Evolutionary conservation across 2,113 vertebrate species (phyloP).

Genomic region (Eptatretus burgeri): DNA sequence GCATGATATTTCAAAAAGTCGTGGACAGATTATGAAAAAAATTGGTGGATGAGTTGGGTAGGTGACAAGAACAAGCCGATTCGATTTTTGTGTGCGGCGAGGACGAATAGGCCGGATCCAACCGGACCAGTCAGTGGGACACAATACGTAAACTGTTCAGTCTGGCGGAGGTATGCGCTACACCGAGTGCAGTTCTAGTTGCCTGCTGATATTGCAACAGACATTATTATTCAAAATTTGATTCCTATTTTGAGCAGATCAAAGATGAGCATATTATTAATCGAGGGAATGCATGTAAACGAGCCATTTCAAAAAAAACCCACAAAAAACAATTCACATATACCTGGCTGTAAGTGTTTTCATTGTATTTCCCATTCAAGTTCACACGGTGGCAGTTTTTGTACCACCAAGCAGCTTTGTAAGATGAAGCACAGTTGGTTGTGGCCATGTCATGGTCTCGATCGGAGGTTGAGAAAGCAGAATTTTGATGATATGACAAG

Average conservation of each 20-base stretch:
- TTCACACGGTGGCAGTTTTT: constrained; percentile 96
- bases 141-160: too few relatives aligned
- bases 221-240: neutral
- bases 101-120: too few relatives aligned
- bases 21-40: too few relatives aligned
- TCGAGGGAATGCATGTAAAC: neutral
- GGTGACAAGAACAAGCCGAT: too few relatives aligned
- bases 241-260: neutral
- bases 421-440: constrained; percentile 88
- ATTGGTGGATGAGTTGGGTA: too few relatives aligned
- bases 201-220: neutral
- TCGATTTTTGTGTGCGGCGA: too few relatives aligned
- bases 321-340: neutral
- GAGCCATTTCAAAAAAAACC: too few relatives aligned
- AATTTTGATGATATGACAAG: constrained; percentile 71
- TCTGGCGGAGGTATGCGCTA: too few relatives aligned
- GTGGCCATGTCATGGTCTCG: constrained; percentile 80
- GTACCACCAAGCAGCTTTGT: constrained; percentile 96
- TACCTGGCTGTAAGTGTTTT: constrained; percentile 87
- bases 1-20: too few relatives aligned
- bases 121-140: too few relatives aligned
- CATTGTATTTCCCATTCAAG: constrained; percentile 73
- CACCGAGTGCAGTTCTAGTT: neutral
- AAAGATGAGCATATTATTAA: neutral
- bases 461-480: constrained; percentile 70